Evolutionary conservation across 2,888 invertebrate genomes (phyloP).

Genomic region (Tachina fera): DNA sequence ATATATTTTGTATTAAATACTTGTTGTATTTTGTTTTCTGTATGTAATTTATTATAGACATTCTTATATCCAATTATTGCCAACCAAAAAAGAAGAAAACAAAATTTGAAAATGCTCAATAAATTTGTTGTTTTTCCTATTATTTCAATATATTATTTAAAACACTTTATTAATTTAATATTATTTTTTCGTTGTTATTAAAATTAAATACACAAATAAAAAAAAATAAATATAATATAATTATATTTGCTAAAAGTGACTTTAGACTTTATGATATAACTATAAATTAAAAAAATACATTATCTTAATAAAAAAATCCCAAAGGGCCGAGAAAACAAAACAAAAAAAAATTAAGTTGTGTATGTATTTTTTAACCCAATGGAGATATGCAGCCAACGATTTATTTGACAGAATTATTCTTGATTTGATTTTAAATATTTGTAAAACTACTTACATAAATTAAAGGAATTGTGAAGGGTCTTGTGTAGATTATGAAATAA

Average conservation of each 20-base stretch:
- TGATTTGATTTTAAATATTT: neutral
- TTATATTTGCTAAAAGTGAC: slow-evolving; percentile 69
- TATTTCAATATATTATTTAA: slow-evolving; percentile 10
- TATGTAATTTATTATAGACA: slow-evolving; percentile 54
- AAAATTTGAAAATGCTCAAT: slow-evolving; percentile 68
- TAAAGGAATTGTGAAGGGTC: neutral
- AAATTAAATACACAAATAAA: slow-evolving; percentile 30
- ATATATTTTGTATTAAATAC: slow-evolving; percentile 9
- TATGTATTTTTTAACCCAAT: neutral
- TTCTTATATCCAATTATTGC: slow-evolving; percentile 43
- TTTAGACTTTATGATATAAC: slow-evolving; percentile 50
- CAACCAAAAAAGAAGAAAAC: slow-evolving; percentile 27
- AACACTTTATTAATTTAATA: slow-evolving; percentile 33
- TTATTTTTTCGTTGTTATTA: slow-evolving; percentile 61
- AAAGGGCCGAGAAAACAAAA: slow-evolving; percentile 44
- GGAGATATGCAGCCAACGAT: slow-evolving; percentile 1
- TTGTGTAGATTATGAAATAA: slow-evolving; percentile 3
- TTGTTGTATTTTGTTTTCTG: slow-evolving; percentile 11
- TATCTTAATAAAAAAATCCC: slow-evolving; percentile 33
- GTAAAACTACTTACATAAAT: neutral
- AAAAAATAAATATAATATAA: slow-evolving; percentile 47
- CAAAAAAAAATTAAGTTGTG: neutral
- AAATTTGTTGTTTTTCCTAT: slow-evolving; percentile 54
- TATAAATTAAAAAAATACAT: slow-evolving; percentile 43
- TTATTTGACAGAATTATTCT: neutral